Evolutionary conservation across 2,888 invertebrate species (phyloP).

Genomic region (Apodemia zela): DNA sequence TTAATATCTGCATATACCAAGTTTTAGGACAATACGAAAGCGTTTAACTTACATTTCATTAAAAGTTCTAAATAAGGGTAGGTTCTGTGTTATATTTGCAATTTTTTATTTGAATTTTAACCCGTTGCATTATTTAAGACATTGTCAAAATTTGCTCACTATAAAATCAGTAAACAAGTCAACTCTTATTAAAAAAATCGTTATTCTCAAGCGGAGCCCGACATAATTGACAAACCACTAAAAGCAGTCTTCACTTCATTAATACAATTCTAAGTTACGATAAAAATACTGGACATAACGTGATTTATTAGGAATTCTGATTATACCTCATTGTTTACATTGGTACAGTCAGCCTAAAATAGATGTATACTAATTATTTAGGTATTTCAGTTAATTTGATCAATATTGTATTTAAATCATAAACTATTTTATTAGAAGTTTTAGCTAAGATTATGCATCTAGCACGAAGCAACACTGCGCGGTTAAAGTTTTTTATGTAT

Average conservation of each 20-base stretch:
- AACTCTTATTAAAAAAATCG: background rate
- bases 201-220: slow-evolving; percentile 38
- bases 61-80: too few relatives aligned
- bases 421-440: background rate
- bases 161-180: background rate
- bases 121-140: background rate
- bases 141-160: background rate
- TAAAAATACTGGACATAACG: slow-evolving; percentile 75
- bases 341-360: slow-evolving; percentile 8
- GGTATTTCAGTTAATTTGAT: background rate
- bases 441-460: too few relatives aligned
- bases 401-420: background rate
- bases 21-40: too few relatives aligned
- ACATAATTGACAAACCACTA: slow-evolving; percentile 73
- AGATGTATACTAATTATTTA: background rate
- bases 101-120: too few relatives aligned
- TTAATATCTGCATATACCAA: too few relatives aligned
- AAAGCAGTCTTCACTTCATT: slow-evolving; percentile 70
- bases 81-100: too few relatives aligned
- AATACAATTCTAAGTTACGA: slow-evolving; percentile 55
- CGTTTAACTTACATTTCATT: too few relatives aligned
- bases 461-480: too few relatives aligned
- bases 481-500: too few relatives aligned
- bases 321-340: slow-evolving; percentile 20
- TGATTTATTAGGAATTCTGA: slow-evolving; percentile 70